Base-by-base conservation (phyloP, 2,888 invertebrate genomes). In the Chymomyza procnemis region DNA sequence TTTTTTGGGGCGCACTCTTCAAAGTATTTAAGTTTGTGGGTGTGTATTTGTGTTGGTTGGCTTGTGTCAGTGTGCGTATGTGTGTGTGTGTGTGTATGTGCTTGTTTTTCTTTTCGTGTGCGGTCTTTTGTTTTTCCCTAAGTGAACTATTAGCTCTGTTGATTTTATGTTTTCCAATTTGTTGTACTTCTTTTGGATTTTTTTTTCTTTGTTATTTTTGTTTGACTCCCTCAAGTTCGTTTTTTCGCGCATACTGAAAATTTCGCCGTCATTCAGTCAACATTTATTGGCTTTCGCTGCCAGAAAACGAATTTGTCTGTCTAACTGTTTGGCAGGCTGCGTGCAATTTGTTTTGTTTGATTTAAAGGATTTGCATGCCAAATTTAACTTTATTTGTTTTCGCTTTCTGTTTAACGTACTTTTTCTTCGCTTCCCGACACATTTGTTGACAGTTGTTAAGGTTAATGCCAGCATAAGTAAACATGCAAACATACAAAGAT, bases 121-220 rank as follows among this genome's bases (percentile, higher is more conserved):
- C 48, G 60, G 16, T 61, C 66, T 76, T 68, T 60, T 76, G 79
- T 71, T 54, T 71, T 78, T 66, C 81, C 75, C 81, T 71, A 86
- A 81, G 81, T 84, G 86, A 81, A 81, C 81, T 81, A 81, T 81
- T 81, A 81, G 88, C 86, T 87, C 64, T 85, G 81, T 81, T 81
- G 86, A 80, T 81, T 87, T 81, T 81, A 87, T 81, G 84, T 87
- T 84, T 87, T 84, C 72, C 88, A 88, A 84, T 82, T 82, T 82
- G 78, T 80, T 83, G 66, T 54, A 18, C 18, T 57, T 34, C 21
- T 47, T 64, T 56, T 59, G 59, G 21, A 0, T n/a, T 30, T 26
- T 12, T 26, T 56, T 26, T 56, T 26, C 4, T 8, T 12, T 22
- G 9, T 1, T 56, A 14, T 56, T 26, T 65, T 68, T 34, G 69